Evolutionary conservation across 2,888 invertebrate species (phyloP), one percentile per base, ranked within the genome.

Genomic region (Cylindroiulus punctatus): DNA sequence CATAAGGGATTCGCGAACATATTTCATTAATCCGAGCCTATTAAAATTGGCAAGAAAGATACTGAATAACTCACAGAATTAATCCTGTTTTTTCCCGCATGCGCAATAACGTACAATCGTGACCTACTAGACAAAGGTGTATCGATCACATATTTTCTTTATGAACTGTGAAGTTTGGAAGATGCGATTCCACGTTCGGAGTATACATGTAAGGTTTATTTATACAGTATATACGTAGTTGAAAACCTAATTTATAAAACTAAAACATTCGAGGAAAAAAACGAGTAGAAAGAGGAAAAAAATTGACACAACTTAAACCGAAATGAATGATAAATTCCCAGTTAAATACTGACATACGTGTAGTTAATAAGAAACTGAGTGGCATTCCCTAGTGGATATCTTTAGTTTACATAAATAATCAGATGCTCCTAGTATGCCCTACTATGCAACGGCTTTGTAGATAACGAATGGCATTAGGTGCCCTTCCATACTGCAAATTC

Each of bases 141-240:
- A 76, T 76, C 76, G 76, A 76, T 76, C 76, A 76, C 76, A 14
- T 30, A n/a, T n/a, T n/a, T n/a, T n/a, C n/a, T n/a, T n/a, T n/a
- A n/a, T n/a, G n/a, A n/a, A n/a, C n/a, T n/a, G n/a, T n/a, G n/a
- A n/a, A n/a, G n/a, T n/a, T n/a, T n/a, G n/a, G n/a, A n/a, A n/a
- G n/a, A n/a, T n/a, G n/a, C n/a, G n/a, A n/a, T n/a, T n/a, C n/a
- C n/a, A n/a, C n/a, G n/a, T n/a, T n/a, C n/a, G n/a, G n/a, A n/a
- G n/a, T n/a, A n/a, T n/a, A n/a, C n/a, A n/a, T n/a, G n/a, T n/a
- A n/a, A n/a, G n/a, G n/a, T n/a, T n/a, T n/a, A n/a, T n/a, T n/a
- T n/a, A n/a, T n/a, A n/a, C n/a, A n/a, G n/a, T n/a, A n/a, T n/a
- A n/a, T n/a, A n/a, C n/a, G n/a, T n/a, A n/a, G n/a, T n/a, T n/a